A percentile compares a stretch with the other conserved stretches of the same genome.
Evolutionary conservation across 2,888 invertebrate species (phyloP).

Genomic region (Pedicia rivosa): DNA sequence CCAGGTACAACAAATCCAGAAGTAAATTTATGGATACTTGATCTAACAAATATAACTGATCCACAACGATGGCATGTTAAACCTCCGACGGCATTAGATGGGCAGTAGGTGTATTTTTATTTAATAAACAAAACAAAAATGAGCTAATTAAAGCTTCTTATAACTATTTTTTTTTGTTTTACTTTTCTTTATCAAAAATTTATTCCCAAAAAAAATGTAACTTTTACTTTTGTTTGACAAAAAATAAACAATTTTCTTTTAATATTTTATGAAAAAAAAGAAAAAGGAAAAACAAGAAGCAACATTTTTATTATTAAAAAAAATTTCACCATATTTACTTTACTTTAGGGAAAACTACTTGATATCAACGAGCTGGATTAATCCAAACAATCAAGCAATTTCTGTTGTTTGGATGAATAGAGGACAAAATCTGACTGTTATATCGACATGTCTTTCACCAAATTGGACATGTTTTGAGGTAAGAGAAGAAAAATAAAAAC

Average conservation of each 20-base stretch:
- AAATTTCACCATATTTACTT: not conserved
- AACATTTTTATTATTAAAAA: not conserved
- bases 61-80: conserved; percentile 48
- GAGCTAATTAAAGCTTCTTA: not conserved
- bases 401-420: conserved; percentile 88
- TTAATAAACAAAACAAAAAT: not conserved
- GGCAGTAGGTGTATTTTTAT: conserved; percentile 50
- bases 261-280: not conserved
- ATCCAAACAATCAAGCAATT: conserved; percentile 57
- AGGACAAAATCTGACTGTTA: conserved; percentile 77
- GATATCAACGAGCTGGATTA: conserved; percentile 80
- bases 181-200: too few relatives aligned
- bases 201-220: too few relatives aligned
- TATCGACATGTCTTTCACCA: conserved; percentile 69
- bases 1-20: conserved; percentile 78
- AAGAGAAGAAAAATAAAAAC: conserved; percentile 8
- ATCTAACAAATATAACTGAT: conserved; percentile 49
- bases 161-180: too few relatives aligned
- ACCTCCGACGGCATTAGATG: conserved; percentile 59
- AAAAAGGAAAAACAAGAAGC: too few relatives aligned
- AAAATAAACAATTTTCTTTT: not conserved
- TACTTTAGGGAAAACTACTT: conserved; percentile 69
- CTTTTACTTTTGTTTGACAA: too few relatives aligned
- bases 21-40: conserved; percentile 66
- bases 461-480: conserved; percentile 79